Evolutionary conservation across 2,113 vertebrate genomes (phyloP).

Genomic region (Gavialis gangeticus): DNA sequence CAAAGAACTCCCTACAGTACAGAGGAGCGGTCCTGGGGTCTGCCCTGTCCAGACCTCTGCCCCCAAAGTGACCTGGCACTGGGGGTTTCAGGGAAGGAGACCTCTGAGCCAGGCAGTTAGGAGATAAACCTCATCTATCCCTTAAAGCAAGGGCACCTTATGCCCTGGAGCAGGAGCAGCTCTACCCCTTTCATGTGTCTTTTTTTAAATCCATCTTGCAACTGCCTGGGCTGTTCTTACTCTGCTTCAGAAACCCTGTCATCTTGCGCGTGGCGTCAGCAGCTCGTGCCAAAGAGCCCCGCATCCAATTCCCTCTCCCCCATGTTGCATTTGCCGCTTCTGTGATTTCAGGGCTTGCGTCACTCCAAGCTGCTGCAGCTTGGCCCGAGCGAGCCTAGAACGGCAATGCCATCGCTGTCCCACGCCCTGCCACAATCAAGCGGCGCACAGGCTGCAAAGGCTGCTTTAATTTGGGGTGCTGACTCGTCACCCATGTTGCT

Average conservation of each 20-base stretch:
- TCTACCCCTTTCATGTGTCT: not conserved
- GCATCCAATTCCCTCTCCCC: not conserved
- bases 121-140: not conserved
- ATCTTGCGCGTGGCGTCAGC: not conserved
- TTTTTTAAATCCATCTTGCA: not conserved
- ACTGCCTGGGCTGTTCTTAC: not conserved
- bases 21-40: not conserved
- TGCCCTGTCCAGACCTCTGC: fast-evolving
- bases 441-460: too few relatives aligned
- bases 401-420: not conserved
- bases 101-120: not conserved
- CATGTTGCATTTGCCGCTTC: not conserved
- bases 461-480: too few relatives aligned
- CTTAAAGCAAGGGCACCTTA: fast-evolving
- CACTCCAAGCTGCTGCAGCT: not conserved
- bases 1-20: not conserved
- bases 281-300: not conserved
- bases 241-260: not conserved
- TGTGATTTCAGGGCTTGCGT: not conserved
- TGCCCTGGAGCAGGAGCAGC: not conserved
- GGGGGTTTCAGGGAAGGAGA: not conserved
- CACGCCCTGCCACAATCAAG: not conserved
- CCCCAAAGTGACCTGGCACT: not conserved
- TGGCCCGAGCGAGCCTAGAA: not conserved
- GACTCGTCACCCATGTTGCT: not conserved